Evolutionary conservation across 1,140 invertebrate species (phyloP).

Genomic region (Halesus radiatus): DNA sequence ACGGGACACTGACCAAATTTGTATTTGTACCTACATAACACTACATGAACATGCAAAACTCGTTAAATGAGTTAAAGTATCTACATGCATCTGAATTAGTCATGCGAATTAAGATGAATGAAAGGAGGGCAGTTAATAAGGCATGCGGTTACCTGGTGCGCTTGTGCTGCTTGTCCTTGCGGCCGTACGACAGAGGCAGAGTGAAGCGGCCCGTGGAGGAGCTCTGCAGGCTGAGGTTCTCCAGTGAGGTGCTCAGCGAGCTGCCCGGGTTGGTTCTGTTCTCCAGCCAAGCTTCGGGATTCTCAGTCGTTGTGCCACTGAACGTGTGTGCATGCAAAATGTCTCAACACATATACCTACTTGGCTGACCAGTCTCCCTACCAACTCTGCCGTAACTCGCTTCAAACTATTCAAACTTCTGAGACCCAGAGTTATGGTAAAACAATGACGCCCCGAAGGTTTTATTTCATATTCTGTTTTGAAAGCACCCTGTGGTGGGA

Average conservation of each 20-base stretch:
- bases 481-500: no score
- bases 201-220: slow-evolving; percentile 69
- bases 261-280: slow-evolving; percentile 41
- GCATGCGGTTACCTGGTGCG: slow-evolving; percentile 69
- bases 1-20: no score
- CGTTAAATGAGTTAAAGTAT: not conserved
- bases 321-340: slow-evolving; percentile 52
- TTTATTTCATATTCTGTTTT: no score
- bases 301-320: slow-evolving; percentile 47
- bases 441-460: not conserved
- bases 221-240: slow-evolving; percentile 64
- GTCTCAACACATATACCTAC: slow-evolving; percentile 46
- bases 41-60: no score
- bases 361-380: not conserved
- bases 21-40: no score
- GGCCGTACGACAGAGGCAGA: slow-evolving; percentile 74
- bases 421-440: not conserved
- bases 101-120: slow-evolving; percentile 2
- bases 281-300: slow-evolving; percentile 47
- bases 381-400: not conserved
- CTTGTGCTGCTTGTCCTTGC: slow-evolving; percentile 74
- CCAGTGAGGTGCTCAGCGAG: slow-evolving; percentile 63
- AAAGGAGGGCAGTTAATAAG: not conserved
- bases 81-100: slow-evolving; percentile 10
- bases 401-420: not conserved